Percentiles rank a stretch among this genome's conserved stretches.
Evolutionary conservation across 92 coral and sea anemone genomes (phyloP).

Genomic region (Umimayanthus chanpuru): DNA sequence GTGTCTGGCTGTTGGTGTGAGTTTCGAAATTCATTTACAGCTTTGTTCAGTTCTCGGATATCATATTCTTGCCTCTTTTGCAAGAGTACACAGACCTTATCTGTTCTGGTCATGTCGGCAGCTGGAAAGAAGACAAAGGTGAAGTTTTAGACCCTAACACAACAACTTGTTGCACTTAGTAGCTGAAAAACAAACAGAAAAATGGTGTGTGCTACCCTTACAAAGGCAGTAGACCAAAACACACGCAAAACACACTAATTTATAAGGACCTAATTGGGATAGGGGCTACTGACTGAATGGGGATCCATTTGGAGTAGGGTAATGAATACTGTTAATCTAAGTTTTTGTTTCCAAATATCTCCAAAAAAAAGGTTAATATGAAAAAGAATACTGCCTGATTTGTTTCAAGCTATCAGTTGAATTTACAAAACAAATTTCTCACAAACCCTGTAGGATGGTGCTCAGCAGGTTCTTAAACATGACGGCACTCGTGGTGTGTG

Average conservation of each 20-base stretch:
- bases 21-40: conserved; percentile 79
- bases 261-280: neutral
- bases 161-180: neutral
- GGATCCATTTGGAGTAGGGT: no score
- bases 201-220: no score
- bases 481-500: no score
- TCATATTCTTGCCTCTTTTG: conserved; percentile 95
- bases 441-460: no score
- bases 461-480: no score
- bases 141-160: neutral
- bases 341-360: no score
- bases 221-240: neutral
- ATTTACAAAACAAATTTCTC: no score
- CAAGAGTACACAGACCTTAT: conserved; percentile 88
- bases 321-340: neutral
- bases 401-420: no score
- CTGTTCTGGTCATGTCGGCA: conserved; percentile 94
- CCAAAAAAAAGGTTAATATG: no score
- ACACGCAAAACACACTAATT: neutral
- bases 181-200: neutral
- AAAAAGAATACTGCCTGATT: no score
- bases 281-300: no score
- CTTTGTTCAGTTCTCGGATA: conserved; percentile 91
- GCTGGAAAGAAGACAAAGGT: conserved; percentile 53
- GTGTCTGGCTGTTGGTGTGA: conserved; percentile 86